phyloP scores from a whole-genome alignment of 2,888 invertebrate genomes.

The Nasonia oneida region DNA sequence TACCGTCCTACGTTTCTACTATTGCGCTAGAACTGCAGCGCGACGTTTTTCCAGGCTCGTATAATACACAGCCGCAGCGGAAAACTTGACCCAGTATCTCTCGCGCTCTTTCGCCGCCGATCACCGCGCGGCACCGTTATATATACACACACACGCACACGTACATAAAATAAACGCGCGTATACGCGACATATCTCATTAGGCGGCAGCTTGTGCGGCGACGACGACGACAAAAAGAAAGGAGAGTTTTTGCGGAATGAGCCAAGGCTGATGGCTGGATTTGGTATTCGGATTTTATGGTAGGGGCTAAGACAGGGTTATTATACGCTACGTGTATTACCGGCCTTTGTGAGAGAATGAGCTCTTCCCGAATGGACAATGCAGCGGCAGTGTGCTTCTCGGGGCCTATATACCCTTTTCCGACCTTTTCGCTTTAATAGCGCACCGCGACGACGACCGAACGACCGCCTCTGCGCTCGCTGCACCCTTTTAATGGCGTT shows the following conservation, averaged over 20 bases:
- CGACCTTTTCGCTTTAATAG: conserved; percentile 23
- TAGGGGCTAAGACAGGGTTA: background rate
- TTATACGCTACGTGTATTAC: background rate
- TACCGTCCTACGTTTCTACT: conserved; percentile 64
- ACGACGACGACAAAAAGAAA: background rate
- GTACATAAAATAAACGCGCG: background rate
- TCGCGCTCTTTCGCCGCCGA: conserved; percentile 35
- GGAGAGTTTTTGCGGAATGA: conserved; percentile 8
- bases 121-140: background rate
- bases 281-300: background rate
- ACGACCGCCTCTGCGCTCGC: background rate
- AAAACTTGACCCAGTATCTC: conserved; percentile 60
- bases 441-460: background rate
- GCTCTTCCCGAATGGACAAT: conserved; percentile 14
- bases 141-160: background rate
- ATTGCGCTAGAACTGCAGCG: conserved; percentile 44
- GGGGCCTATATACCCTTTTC: background rate
- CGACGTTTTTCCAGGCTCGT: conserved; percentile 54
- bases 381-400: background rate
- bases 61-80: background rate
- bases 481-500: conserved; percentile 13
- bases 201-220: background rate
- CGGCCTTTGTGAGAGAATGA: conserved; percentile 1
- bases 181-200: conserved; percentile 1
- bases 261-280: background rate